phyloP scores from a whole-genome alignment of 2,797 vertebrate genomes.

The Chelidonichthys spinosus region DNA sequence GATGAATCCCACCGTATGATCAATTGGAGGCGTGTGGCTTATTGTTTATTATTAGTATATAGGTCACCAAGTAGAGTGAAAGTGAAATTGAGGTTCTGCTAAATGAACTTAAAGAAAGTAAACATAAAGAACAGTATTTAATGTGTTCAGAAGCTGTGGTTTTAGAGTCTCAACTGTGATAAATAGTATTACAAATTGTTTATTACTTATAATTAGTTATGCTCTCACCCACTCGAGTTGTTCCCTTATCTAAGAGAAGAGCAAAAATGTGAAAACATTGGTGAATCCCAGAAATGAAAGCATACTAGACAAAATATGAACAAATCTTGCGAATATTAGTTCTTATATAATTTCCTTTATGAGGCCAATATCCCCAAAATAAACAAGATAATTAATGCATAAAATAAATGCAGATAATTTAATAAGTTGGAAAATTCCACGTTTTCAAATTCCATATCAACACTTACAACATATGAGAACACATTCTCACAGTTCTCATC shows the following conservation, averaged over 20 bases:
- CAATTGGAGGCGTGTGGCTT: neutral
- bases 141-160: neutral
- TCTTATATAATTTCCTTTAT: neutral
- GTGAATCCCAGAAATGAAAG: no score
- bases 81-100: neutral
- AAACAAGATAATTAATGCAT: no score
- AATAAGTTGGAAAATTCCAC: neutral
- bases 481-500: slow-evolving; percentile 22
- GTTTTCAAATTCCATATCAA: no score
- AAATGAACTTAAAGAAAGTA: neutral
- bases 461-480: slow-evolving; percentile 15
- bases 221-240: neutral
- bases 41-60: neutral
- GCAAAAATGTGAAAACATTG: neutral
- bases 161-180: neutral
- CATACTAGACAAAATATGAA: neutral
- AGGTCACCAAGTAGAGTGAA: no score
- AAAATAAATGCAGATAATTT: neutral
- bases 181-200: neutral
- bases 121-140: neutral
- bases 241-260: neutral
- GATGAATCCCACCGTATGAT: neutral
- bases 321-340: neutral
- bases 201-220: neutral
- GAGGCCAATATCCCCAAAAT: neutral